phyloP scores from a whole-genome alignment of 2,888 invertebrate genomes.

The Drosophila nigricruria region DNA sequence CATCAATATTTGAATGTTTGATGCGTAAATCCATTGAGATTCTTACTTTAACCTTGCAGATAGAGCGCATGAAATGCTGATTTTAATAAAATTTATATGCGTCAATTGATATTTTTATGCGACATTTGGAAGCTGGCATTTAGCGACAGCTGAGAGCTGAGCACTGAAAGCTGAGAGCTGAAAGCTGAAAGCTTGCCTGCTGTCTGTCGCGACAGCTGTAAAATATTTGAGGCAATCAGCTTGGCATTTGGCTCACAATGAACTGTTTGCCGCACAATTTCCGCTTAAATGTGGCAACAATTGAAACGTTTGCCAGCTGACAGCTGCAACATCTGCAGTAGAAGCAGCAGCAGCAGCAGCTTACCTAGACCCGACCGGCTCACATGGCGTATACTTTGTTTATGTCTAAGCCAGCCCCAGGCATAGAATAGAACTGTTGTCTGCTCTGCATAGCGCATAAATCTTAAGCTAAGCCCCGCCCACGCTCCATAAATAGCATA shows the following conservation, averaged over 20 bases:
- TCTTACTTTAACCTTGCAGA: constrained; percentile 2
- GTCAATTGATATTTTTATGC: constrained; percentile 48
- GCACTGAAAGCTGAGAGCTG: not conserved
- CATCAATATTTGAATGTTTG: constrained; percentile 52
- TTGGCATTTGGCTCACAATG: constrained; percentile 39
- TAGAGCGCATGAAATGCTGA: constrained; percentile 11
- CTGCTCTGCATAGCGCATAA: constrained; percentile 43
- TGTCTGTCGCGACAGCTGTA: constrained; percentile 37
- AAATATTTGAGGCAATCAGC: constrained; percentile 67
- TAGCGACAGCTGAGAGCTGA: constrained; percentile 36
- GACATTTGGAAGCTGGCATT: constrained; percentile 18
- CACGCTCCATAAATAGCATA: constrained; percentile 48
- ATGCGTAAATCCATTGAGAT: constrained; percentile 61
- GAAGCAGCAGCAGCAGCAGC: constrained; percentile 14
- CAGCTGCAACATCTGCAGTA: not conserved
- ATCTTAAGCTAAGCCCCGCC: constrained; percentile 60
- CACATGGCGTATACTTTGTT: constrained; percentile 48
- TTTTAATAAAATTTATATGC: constrained; percentile 56
- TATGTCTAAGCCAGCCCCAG: constrained; percentile 46
- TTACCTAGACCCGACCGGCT: constrained; percentile 63
- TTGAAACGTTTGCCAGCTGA: constrained; percentile 56
- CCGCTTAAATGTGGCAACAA: constrained; percentile 54
- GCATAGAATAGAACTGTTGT: constrained; percentile 24
- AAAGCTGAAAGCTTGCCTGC: constrained; percentile 1
- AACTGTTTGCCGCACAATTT: constrained; percentile 46